Conservation (phyloP, 2,113 vertebrate genomes). For the Mystacornis crossleyi region DNA sequence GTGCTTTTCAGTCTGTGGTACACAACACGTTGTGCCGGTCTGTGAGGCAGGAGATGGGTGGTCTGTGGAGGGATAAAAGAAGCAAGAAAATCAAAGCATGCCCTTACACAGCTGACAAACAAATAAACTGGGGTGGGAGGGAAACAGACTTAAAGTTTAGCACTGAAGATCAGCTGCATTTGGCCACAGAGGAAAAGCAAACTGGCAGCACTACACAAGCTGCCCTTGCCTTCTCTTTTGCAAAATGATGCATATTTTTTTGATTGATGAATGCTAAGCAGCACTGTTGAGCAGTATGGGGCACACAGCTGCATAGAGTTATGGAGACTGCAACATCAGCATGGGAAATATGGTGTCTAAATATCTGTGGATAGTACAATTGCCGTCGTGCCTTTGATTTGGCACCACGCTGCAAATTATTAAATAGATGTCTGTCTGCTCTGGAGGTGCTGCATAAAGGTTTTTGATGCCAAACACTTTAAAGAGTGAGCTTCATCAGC, state of each 20-base stretch:
- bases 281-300: neutral
- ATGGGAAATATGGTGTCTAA: neutral
- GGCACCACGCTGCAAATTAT: neutral
- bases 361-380: neutral
- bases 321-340: neutral
- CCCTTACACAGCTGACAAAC: neutral
- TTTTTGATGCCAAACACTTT: neutral
- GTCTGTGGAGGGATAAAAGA: neutral
- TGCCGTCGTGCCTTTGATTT: neutral
- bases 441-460: neutral
- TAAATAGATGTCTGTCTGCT: neutral
- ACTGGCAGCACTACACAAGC: neutral
- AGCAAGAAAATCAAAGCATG: neutral
- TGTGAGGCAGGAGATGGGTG: neutral
- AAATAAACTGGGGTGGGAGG: neutral
- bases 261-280: neutral
- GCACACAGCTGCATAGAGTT: neutral
- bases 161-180: neutral
- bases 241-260: neutral
- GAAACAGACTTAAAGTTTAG: neutral
- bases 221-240: neutral
- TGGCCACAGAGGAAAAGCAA: neutral
- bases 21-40: neutral
- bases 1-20: neutral
- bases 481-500: neutral